Conservation (phyloP, 2,888 invertebrate genomes). For the Cerastoderma edule region DNA sequence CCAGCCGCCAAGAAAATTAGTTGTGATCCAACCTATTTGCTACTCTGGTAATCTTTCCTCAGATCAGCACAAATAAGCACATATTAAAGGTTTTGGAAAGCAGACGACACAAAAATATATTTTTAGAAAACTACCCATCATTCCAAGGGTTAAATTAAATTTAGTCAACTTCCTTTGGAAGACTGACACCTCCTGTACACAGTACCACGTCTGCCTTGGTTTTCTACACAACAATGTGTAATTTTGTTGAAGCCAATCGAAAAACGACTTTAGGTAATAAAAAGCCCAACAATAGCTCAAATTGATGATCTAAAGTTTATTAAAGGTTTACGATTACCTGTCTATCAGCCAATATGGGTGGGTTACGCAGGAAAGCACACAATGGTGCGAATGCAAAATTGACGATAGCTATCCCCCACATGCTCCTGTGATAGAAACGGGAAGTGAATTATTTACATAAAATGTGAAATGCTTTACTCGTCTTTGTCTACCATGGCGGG, state of each 20-base stretch:
- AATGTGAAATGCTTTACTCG: neutral
- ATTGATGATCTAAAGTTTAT: neutral
- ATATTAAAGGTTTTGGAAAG: too few species aligned
- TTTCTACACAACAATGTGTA: neutral
- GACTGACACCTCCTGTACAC: neutral
- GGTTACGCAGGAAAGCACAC: conserved; percentile 84
- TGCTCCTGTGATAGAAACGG: conserved; percentile 87
- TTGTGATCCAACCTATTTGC: too few species aligned
- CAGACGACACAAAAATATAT: too few species aligned
- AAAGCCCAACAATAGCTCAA: neutral
- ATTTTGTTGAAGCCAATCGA: neutral
- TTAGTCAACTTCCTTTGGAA: neutral
- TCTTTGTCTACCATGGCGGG: neutral
- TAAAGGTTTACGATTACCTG: conserved; percentile 59
- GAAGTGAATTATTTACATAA: too few species aligned
- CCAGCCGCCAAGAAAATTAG: too few species aligned
- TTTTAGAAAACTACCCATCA: too few species aligned
- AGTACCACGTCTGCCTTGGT: too few species aligned
- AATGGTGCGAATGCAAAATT: conserved; percentile 90
- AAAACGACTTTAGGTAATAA: neutral
- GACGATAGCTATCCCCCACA: conserved; percentile 89
- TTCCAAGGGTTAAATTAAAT: neutral
- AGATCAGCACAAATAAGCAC: too few species aligned
- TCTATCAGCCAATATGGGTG: conserved; percentile 67
- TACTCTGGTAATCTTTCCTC: too few species aligned